Base-by-base conservation (phyloP, 2,797 vertebrate genomes). In the Leucoraja ocellata region DNA sequence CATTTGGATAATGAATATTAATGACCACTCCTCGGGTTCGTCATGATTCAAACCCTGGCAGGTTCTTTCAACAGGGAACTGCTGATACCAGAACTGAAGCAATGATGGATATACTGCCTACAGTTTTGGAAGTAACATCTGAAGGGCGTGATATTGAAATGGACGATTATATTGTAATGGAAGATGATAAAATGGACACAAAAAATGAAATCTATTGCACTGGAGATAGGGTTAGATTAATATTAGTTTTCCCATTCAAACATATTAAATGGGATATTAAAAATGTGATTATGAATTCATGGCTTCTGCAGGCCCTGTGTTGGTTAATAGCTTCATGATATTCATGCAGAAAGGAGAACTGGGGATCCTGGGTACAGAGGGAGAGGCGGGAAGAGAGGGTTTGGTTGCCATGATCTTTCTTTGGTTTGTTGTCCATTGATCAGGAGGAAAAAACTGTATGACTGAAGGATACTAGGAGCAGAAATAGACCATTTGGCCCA, bases 1-100 rank as follows among this genome's bases (percentile, higher is more conserved):
- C 84, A 23, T 68, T 68, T 88, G 16, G 84, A 68, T 68, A 68
- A 88, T 88, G n/a, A 88, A 88, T 88, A 68, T 88, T 88, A 36
- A 88, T n/a, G 84, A 36, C 16, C 18, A 68, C 16, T 68, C n/a
- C 63, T 88, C 36, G 32, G n/a, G 28, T 63, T 86, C 58, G 1
- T 13, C 83, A 63, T 63, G 68, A 76, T 76, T 92, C 68, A 54
- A 76, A n/a, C 39, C 10, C 36, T 76, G 23, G 5, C 39, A 76
- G 71, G 4, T 68, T 73, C 8, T 76, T 76, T 76, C n/a, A 73
- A 6, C 71, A 92, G 46, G 46, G 39, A 73, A 68, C 68, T 25
- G 54, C 5, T 76, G 90, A 76, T 74, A 21, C 54, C 10, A 76
- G 16, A 36, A 18, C 16, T 16, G 18, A 23, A 18, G 28, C 16